phyloP scores from a whole-genome alignment of 2,113 vertebrate species.

The Leucopternis melanops region DNA sequence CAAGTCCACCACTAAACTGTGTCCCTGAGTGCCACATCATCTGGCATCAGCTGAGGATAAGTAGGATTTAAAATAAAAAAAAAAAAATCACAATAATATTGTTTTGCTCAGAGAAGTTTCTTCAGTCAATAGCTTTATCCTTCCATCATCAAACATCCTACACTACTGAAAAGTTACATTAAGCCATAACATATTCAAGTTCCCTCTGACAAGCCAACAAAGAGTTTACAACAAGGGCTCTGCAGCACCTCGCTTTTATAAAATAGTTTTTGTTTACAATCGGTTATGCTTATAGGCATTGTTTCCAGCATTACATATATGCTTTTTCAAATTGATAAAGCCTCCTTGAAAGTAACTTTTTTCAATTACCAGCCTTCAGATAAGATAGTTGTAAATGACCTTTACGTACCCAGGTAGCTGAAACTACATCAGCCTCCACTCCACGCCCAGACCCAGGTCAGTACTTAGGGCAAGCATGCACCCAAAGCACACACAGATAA shows the following conservation, averaged over 20 bases:
- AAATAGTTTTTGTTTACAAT: not conserved
- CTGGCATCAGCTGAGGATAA: not conserved
- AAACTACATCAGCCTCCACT: rapidly evolving
- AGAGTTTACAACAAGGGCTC: not conserved
- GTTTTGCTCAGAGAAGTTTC: not conserved
- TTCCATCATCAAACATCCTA: not conserved
- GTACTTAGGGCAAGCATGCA: not conserved
- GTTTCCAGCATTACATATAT: not conserved
- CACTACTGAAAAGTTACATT: not conserved
- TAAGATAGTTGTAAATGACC: not conserved
- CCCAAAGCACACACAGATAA: not conserved
- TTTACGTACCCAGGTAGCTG: not conserved
- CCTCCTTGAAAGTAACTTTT: not conserved
- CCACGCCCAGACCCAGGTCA: not conserved
- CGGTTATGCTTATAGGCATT: not conserved
- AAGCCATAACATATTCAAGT: not conserved
- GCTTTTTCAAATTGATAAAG: not conserved
- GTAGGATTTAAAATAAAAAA: not conserved
- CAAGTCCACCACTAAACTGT: rapidly evolving
- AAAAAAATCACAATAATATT: not conserved
- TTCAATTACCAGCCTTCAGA: not conserved
- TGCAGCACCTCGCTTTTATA: not conserved
- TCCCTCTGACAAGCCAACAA: not conserved
- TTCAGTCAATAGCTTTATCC: not conserved
- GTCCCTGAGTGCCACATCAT: rapidly evolving